These are phyloP conservation scores for Coregonus sp. DNA, from an alignment of 2,797 vertebrate genomes.

Conservation along the genomic window DNA sequence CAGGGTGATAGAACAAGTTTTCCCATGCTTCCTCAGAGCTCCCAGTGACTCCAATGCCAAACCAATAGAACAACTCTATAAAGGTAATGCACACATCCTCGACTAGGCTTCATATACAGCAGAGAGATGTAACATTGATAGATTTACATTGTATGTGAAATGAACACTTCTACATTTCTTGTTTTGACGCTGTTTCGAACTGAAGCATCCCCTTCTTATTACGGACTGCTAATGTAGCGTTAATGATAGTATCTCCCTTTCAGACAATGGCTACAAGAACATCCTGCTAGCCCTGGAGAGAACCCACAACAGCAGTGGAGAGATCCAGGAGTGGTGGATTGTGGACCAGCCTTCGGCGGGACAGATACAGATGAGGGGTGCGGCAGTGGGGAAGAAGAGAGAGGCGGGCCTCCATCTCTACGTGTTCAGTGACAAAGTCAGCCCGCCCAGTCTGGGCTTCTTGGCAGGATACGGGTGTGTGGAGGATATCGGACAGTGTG, in stretches of 20 bases:
- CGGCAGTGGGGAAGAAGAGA: conserved; percentile 50
- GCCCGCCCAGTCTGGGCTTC: conserved; percentile 92
- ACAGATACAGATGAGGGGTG: conserved; percentile 46
- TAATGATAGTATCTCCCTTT: conserved; percentile 20
- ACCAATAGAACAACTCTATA: conserved; percentile 83
- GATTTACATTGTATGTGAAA: neutral
- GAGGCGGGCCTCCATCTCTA: conserved; percentile 82
- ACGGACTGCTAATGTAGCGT: too few relatives aligned
- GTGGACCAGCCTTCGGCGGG: conserved; percentile 78
- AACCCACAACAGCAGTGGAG: conserved; percentile 67
- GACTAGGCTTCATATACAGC: neutral
- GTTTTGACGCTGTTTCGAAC: neutral
- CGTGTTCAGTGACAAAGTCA: conserved; percentile 96
- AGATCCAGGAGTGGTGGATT: conserved; percentile 90
- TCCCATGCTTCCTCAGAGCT: conserved; percentile 89
- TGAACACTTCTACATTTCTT: neutral
- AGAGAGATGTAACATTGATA: too few relatives aligned
- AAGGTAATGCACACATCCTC: conserved; percentile 63
- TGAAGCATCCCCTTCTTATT: too few relatives aligned
- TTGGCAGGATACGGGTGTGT: conserved; percentile 92
- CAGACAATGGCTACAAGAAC: conserved; percentile 81
- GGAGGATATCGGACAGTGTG: neutral
- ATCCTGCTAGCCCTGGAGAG: conserved; percentile 83
- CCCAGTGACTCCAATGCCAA: conserved; percentile 90
- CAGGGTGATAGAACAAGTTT: conserved; percentile 83